Evolutionary conservation across 2,888 invertebrate species (phyloP).

Genomic region (Troilus luridus): DNA sequence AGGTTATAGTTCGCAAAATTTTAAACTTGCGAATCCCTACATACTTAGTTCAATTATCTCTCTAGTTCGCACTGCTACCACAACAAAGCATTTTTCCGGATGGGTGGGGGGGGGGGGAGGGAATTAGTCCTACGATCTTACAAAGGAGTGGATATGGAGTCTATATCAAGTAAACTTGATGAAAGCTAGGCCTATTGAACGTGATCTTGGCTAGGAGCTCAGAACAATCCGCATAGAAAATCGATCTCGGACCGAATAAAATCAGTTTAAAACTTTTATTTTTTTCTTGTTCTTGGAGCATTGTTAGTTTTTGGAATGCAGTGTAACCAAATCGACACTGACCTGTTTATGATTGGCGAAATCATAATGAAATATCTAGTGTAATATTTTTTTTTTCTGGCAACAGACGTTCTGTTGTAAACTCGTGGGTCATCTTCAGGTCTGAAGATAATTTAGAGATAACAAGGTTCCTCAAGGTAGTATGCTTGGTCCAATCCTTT

Average conservation of each 20-base stretch:
- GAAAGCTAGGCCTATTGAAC: not conserved
- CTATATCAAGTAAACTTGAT: not conserved
- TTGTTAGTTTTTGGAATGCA: not conserved
- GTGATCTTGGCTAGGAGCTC: not conserved
- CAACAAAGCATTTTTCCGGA: not conserved
- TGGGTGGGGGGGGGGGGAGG: not conserved
- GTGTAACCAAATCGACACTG: not conserved
- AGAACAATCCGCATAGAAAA: conserved; percentile 25
- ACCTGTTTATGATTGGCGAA: not conserved
- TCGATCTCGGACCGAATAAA: not conserved
- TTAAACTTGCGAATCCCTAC: not conserved
- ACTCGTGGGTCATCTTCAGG: too few species aligned
- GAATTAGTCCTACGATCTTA: not conserved
- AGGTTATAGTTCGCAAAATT: not conserved
- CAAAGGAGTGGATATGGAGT: not conserved
- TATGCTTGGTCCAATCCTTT: too few species aligned
- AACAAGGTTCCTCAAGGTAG: too few species aligned
- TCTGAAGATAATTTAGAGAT: too few species aligned
- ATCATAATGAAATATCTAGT: not conserved
- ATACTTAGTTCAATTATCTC: not conserved
- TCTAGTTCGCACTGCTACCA: not conserved
- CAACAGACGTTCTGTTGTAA: too few species aligned
- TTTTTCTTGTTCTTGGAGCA: not conserved
- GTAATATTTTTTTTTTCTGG: not conserved
- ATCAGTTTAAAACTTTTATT: conserved; percentile 32